Base-by-base conservation (phyloP, 2,797 vertebrate genomes). In the Amblyopsis hoosieri region DNA sequence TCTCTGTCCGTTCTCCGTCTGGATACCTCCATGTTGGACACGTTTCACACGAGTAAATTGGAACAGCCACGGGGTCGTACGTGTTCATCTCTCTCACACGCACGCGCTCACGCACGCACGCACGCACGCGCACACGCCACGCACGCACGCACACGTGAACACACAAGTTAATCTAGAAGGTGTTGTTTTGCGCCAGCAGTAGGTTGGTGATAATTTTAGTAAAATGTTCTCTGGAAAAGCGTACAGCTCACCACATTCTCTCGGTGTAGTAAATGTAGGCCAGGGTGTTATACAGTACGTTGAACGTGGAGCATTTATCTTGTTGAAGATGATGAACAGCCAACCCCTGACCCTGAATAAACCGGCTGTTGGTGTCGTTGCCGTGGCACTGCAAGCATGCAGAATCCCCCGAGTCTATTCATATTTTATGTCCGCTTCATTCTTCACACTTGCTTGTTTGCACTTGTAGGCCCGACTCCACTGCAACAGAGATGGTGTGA, bases 371-470 rank as follows among this genome's bases (percentile, higher is more conserved):
- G 59, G 64, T 72, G 78, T 81, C 79, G 23, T 23, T 78, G 70
- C 81, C 66, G 59, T 73, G 71, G 64, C 67, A 15, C 72, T 72
- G 74, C 66, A 52, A 62, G 62, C 67, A 57, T 73, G 5, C 4
- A 13, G 62, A 75, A 71, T 58, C 62, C 65, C 79, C 75, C 69
- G 52, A 8, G 19, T 67, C 78, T 80, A 11, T 59, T 83, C 78
- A 87, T 87, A 82, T 87, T 88, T 89, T 76, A 89, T 85, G 75
- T 47, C 45, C 61, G 33, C 80, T 86, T 83, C 80, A 89, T 90
- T 87, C 88, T 90, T 90, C 72, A 90, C 70, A 31, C 54, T 64
- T 14, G 52, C 79, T 75, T 86, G 81, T 85, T 83, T 87, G 62
- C 69, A 74, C 66, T 67, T 78, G 71, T 79, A 63, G 72, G 64